These are phyloP conservation scores for Caenorhabditis angaria DNA, from an alignment of 2,888 invertebrate genomes.

Conservation along the genomic window DNA sequence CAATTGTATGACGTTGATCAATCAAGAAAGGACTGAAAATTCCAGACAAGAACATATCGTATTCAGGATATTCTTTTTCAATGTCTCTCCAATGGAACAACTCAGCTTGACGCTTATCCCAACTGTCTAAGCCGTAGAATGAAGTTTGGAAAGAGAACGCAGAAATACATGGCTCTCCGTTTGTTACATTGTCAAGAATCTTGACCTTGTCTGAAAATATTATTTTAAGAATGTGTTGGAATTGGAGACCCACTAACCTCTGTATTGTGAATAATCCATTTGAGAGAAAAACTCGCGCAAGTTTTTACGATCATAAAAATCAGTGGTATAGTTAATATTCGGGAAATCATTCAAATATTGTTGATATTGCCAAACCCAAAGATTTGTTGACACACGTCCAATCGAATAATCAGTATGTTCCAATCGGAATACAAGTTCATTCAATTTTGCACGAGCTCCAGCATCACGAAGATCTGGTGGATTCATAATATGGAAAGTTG, in stretches of 20 bases:
- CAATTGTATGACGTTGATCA: slow-evolving; percentile 70
- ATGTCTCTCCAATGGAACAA: slow-evolving; percentile 70
- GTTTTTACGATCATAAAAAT: slow-evolving; percentile 68
- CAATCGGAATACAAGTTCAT: slow-evolving; percentile 68
- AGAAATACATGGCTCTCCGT: slow-evolving; percentile 66
- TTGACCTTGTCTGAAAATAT: slow-evolving; percentile 63
- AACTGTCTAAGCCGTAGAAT: slow-evolving; percentile 71
- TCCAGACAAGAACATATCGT: slow-evolving; percentile 68
- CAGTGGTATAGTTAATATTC: slow-evolving; percentile 63
- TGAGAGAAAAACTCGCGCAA: slow-evolving; percentile 68
- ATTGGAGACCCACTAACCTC: slow-evolving; percentile 40
- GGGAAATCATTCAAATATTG: slow-evolving; percentile 71
- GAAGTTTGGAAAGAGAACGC: slow-evolving; percentile 71
- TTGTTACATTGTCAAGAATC: slow-evolving; percentile 60
- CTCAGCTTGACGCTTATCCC: slow-evolving; percentile 71
- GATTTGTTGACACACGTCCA: slow-evolving; percentile 65
- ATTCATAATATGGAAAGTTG: slow-evolving; percentile 69
- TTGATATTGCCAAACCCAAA: slow-evolving; percentile 71
- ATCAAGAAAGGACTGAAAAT: slow-evolving; percentile 71
- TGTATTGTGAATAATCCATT: slow-evolving; percentile 68
- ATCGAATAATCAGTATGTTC: slow-evolving; percentile 69
- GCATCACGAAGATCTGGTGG: slow-evolving; percentile 69
- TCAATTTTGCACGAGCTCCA: slow-evolving; percentile 58
- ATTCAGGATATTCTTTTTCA: slow-evolving; percentile 68
- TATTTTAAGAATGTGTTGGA: neutral